phyloP scores from a whole-genome alignment of 2,797 vertebrate genomes.

The Oophaga sylvatica region DNA sequence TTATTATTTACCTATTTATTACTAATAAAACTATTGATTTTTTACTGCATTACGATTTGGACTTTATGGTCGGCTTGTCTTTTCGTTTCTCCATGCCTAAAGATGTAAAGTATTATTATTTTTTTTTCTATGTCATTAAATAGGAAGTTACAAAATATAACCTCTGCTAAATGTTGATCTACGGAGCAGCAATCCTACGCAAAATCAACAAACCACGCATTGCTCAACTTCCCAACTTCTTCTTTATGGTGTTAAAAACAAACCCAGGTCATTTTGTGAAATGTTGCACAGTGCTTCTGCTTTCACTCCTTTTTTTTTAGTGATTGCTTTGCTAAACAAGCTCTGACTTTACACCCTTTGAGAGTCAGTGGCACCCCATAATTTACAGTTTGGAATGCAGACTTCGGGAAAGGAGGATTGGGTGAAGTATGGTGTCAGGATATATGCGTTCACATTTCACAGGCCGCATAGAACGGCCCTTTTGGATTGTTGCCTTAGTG shows the following conservation, averaged over 20 bases:
- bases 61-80: no score
- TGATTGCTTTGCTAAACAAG: constrained; percentile 62
- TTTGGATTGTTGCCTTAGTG: constrained; percentile 70
- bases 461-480: constrained; percentile 67
- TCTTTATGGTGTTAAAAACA: constrained; percentile 39
- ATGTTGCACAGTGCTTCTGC: constrained; percentile 63
- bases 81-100: no score
- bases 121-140: neutral
- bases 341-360: constrained; percentile 64
- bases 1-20: no score
- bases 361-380: constrained; percentile 68
- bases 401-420: constrained; percentile 63
- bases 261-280: constrained; percentile 65
- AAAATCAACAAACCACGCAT: constrained; percentile 31
- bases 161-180: neutral
- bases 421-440: constrained; percentile 66
- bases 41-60: no score
- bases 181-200: neutral
- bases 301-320: constrained; percentile 51
- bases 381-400: constrained; percentile 73
- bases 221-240: constrained; percentile 66
- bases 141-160: neutral
- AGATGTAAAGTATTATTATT: neutral
- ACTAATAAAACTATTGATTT: no score
- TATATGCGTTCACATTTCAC: constrained; percentile 69